Evolutionary conservation across 2,888 invertebrate genomes (phyloP).

Genomic region (Clivina fossor): DNA sequence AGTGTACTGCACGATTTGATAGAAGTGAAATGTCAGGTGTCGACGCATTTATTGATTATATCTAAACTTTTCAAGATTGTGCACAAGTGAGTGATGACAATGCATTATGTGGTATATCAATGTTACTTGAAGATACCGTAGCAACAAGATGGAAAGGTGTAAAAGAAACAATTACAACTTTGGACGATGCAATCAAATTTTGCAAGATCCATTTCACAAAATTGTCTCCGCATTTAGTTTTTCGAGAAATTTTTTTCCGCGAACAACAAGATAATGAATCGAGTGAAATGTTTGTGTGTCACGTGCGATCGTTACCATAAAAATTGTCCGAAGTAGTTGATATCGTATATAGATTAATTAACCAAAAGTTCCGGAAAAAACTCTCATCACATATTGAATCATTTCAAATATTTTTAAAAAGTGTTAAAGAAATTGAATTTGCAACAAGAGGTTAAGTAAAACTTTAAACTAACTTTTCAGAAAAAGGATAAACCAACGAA

Average conservation of each 20-base stretch:
- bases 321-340: conserved; percentile 5
- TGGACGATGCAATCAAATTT: conserved; percentile 3
- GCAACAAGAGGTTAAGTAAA: too few species aligned
- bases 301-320: conserved; percentile 1
- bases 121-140: background rate
- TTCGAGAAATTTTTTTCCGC: conserved; percentile 1
- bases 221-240: conserved; percentile 5
- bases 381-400: too few species aligned
- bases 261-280: conserved; percentile 8
- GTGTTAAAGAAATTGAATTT: too few species aligned
- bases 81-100: background rate
- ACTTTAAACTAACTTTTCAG: too few species aligned
- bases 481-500: too few species aligned
- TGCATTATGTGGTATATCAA: background rate
- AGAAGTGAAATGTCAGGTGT: background rate
- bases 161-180: background rate
- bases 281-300: background rate
- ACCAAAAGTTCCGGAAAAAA: too few species aligned
- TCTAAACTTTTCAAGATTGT: background rate
- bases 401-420: too few species aligned
- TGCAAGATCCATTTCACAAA: background rate
- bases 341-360: too few species aligned
- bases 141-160: conserved; percentile 5
- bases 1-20: background rate
- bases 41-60: background rate